These are phyloP conservation scores for Scarus forsteni DNA, from an alignment of 2,797 vertebrate genomes.

Conservation along the genomic window DNA sequence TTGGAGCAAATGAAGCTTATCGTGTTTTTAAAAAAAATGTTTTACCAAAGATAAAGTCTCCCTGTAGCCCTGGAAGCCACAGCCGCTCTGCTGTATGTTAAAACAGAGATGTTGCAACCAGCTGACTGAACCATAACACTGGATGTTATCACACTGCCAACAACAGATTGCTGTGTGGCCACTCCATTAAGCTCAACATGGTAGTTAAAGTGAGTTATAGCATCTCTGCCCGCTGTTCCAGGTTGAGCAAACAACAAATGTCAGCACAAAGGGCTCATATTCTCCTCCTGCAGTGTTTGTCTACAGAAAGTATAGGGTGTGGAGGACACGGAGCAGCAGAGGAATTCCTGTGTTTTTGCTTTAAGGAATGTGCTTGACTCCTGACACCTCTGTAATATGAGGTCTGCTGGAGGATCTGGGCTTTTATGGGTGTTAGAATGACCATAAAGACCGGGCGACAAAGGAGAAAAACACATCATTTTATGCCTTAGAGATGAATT, in stretches of 20 bases:
- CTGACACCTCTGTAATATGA: slow-evolving; percentile 3
- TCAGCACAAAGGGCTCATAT: slow-evolving; percentile 36
- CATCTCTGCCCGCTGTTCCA: slow-evolving; percentile 28
- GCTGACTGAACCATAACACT: slow-evolving; percentile 40
- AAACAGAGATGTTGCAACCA: slow-evolving; percentile 36
- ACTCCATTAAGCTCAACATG: slow-evolving; percentile 50
- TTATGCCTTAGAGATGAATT: background rate
- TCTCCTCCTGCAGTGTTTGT: slow-evolving; percentile 37
- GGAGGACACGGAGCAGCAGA: slow-evolving; percentile 25
- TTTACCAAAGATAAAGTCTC: slow-evolving; percentile 32
- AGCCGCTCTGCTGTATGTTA: background rate
- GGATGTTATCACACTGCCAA: slow-evolving; percentile 35
- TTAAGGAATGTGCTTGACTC: slow-evolving; percentile 20
- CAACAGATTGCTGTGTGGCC: slow-evolving; percentile 37
- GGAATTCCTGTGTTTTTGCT: slow-evolving; percentile 28
- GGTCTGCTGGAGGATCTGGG: background rate
- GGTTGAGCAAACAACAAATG: slow-evolving; percentile 47
- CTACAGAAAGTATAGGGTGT: slow-evolving; percentile 39
- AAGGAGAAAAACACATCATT: background rate
- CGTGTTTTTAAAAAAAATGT: slow-evolving; percentile 38
- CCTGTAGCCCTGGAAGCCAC: slow-evolving; percentile 13
- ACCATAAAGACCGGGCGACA: background rate
- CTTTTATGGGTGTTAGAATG: background rate
- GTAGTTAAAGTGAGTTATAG: slow-evolving; percentile 60
- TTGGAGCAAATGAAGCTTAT: slow-evolving; percentile 47